Conservation (phyloP, 2,113 vertebrate genomes). For the Guaruba guarouba region DNA sequence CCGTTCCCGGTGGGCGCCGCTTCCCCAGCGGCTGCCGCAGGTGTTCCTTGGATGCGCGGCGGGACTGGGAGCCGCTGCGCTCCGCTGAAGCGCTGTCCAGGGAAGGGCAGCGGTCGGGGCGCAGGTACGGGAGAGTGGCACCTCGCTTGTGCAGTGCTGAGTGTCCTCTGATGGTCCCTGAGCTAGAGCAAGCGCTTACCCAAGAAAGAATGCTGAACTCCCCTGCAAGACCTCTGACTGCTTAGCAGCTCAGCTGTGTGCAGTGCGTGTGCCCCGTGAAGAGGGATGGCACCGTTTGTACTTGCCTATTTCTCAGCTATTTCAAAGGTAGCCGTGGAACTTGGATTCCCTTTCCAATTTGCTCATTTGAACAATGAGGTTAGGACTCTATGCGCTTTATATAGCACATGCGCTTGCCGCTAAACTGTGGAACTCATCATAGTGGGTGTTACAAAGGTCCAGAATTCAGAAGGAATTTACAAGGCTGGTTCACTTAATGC, state of each 20-base stretch:
- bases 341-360: rapidly evolving
- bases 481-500: not conserved
- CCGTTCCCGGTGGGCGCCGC: no score
- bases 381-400: not conserved
- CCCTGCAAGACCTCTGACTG: not conserved
- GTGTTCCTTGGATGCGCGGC: no score
- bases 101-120: not conserved
- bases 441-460: not conserved
- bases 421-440: not conserved
- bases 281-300: not conserved
- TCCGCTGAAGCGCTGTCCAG: not conserved
- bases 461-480: not conserved
- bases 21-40: not conserved
- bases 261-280: not conserved
- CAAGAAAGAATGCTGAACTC: not conserved
- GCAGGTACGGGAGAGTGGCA: not conserved
- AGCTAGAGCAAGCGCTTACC: not conserved
- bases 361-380: not conserved
- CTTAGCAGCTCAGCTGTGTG: not conserved
- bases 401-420: rapidly evolving
- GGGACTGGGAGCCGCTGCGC: not conserved
- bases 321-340: not conserved
- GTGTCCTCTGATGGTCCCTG: rapidly evolving
- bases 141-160: not conserved
- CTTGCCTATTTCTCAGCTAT: not conserved